Conservation (phyloP, 2,888 invertebrate genomes). For the Rotaria socialis region DNA sequence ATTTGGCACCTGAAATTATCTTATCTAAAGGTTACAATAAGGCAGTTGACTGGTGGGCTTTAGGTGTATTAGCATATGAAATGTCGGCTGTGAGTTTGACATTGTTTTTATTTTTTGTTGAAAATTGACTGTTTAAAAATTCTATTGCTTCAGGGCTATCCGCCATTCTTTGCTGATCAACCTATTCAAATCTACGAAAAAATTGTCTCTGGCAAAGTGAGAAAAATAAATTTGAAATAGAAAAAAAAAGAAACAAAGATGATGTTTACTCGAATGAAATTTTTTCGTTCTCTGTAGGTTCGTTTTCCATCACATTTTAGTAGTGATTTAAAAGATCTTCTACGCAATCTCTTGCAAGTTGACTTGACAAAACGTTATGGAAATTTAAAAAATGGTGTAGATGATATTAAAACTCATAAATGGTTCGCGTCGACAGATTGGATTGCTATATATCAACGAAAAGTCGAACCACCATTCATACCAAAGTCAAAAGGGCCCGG, state of each 20-base stretch:
- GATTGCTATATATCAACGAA: slow-evolving; percentile 98
- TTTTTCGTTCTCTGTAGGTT: slow-evolving; percentile 61
- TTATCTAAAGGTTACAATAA: slow-evolving; percentile 79
- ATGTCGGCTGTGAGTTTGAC: slow-evolving; percentile 55
- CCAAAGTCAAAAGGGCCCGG: slow-evolving; percentile 91
- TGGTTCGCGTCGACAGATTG: slow-evolving; percentile 98
- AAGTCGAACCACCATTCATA: slow-evolving; percentile 95
- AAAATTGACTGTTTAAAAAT: too few species aligned
- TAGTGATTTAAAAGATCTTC: slow-evolving; percentile 90
- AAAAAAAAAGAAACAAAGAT: too few species aligned
- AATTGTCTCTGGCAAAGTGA: slow-evolving; percentile 92
- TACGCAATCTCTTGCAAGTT: slow-evolving; percentile 76
- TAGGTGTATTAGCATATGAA: slow-evolving; percentile 64
- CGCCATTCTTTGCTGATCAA: slow-evolving; percentile 99
- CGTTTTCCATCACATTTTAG: slow-evolving; percentile 98
- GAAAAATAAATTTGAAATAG: background rate
- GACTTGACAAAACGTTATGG: slow-evolving; percentile 97
- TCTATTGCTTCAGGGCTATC: slow-evolving; percentile 69
- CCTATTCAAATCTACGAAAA: slow-evolving; percentile 99
- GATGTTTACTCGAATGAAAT: too few species aligned
- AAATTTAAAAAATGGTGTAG: slow-evolving; percentile 95
- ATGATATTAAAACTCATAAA: slow-evolving; percentile 97
- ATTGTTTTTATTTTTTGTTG: background rate
- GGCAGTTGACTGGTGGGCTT: slow-evolving; percentile 99
- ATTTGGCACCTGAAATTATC: slow-evolving; percentile 67